Evolutionary conservation across 2,888 invertebrate species (phyloP).

Genomic region (Drosophila pegasa): DNA sequence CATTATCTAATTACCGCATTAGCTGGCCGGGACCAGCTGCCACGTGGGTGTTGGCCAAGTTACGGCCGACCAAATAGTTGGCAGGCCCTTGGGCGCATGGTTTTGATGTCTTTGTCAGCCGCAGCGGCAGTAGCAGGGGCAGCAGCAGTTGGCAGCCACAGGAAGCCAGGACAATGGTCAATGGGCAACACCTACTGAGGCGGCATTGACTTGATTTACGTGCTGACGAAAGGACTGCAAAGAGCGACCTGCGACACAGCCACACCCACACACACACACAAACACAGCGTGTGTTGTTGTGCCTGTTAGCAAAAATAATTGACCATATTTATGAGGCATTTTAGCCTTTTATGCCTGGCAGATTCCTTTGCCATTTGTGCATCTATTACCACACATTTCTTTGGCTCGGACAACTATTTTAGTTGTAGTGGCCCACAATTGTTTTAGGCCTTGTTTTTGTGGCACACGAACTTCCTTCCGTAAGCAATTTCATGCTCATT

Average conservation of each 20-base stretch:
- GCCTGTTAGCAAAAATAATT: conserved; percentile 71
- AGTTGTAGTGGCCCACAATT: conserved; percentile 60
- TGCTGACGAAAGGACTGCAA: conserved; percentile 78
- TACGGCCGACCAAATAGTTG: conserved; percentile 63
- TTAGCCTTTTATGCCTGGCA: conserved; percentile 79
- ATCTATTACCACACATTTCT: conserved; percentile 50
- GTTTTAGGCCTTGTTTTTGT: conserved; percentile 76
- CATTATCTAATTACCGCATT: conserved; percentile 78
- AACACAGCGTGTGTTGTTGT: conserved; percentile 32
- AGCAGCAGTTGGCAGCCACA: conserved; percentile 29
- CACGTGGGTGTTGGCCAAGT: conserved; percentile 61
- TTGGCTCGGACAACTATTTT: conserved; percentile 70
- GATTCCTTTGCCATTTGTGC: conserved; percentile 66
- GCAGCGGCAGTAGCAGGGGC: conserved; percentile 24
- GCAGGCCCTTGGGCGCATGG: conserved; percentile 37
- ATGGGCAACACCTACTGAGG: conserved; percentile 67
- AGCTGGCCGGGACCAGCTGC: conserved; percentile 59
- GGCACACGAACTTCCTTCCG: conserved; percentile 83
- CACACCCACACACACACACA: conserved; percentile 12
- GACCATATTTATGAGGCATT: conserved; percentile 82
- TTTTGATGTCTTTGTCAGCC: conserved; percentile 72
- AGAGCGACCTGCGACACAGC: conserved; percentile 37
- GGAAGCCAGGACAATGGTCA: conserved; percentile 61
- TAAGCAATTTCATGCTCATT: conserved; percentile 84
- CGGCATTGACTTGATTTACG: conserved; percentile 77